Base-by-base conservation (phyloP, 2,888 invertebrate species). In the Pemphredon lugubris region DNA sequence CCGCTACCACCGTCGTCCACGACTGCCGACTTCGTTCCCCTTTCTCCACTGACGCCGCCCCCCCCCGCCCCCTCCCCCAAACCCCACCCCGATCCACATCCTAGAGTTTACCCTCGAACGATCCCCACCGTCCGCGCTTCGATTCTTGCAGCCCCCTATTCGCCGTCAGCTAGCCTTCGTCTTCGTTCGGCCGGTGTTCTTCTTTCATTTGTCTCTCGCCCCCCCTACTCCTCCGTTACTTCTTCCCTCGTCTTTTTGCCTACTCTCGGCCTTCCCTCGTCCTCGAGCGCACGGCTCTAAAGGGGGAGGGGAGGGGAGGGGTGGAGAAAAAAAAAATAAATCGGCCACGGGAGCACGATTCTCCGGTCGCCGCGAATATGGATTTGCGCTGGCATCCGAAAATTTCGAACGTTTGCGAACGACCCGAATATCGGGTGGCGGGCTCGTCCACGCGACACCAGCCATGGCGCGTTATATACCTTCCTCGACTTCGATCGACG, bases 401-500 rank as follows among this genome's bases (percentile, higher is more conserved):
- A 66, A n/a, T n/a, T 63, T 69, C 63, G 53, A 47, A 48, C 65
- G 55, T 51, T 53, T 48, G 30, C 57, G 47, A 54, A 64, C 74
- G 53, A 69, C 64, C 61, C 50, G 58, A 73, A 75, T 75, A 76
- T 71, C 54, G 40, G n/a, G 16, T 59, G 45, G 45, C 37, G 45
- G 51, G 11, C 26, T 42, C 40, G 47, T 32, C 37, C 34, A 11
- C 53, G 16, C 48, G 60, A n/a, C 4, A 7, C 59, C 53, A 54
- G 34, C 44, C 20, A 48, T 54, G 39, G 37, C 57, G 45, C 23
- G 66, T 61, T 60, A 51, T 66, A 57, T 59, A 64, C 53, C 30
- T 26, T 44, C 54, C 54, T 40, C 64, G 57, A 57, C n/a, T 75
- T 74, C 68, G 76, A 77, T 72, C 71, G 65, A 48, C 45, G 48